phyloP scores from a whole-genome alignment of 2,797 vertebrate species.

The Dendrocincla tyrannina region DNA sequence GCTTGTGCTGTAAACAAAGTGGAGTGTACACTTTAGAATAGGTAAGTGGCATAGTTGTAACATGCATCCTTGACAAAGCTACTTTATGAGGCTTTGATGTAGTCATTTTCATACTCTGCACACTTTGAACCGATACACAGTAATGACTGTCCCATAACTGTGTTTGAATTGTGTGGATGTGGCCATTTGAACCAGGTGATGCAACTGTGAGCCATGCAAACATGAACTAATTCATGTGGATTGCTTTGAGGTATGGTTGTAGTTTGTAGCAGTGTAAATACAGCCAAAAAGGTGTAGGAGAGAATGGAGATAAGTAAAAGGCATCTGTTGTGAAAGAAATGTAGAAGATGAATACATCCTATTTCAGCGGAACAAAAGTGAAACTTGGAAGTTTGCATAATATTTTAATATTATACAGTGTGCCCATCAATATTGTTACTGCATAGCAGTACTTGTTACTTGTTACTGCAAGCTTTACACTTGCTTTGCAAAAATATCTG shows the following conservation, averaged over 20 bases:
- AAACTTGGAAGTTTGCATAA: neutral
- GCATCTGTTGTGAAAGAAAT: neutral
- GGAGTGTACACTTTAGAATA: neutral
- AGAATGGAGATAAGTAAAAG: neutral
- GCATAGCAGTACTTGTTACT: no score
- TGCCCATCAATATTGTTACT: neutral
- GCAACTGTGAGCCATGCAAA: neutral
- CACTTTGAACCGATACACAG: neutral
- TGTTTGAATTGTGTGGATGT: neutral
- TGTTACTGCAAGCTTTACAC: no score
- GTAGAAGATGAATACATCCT: neutral
- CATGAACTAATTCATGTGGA: neutral
- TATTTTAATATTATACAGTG: neutral
- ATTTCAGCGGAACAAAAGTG: neutral
- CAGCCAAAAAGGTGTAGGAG: rapidly evolving
- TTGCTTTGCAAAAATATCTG: neutral
- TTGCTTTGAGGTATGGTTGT: neutral
- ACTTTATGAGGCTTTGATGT: neutral
- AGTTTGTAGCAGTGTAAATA: neutral
- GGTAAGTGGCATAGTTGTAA: rapidly evolving
- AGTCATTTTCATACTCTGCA: neutral
- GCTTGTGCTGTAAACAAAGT: neutral
- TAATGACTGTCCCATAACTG: neutral
- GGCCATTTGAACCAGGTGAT: neutral
- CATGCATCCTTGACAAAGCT: neutral